A percentile compares a stretch with the other conserved stretches of the same genome.
phyloP scores from a whole-genome alignment of 2,113 vertebrate genomes.

The Deroptyus accipitrinus region DNA sequence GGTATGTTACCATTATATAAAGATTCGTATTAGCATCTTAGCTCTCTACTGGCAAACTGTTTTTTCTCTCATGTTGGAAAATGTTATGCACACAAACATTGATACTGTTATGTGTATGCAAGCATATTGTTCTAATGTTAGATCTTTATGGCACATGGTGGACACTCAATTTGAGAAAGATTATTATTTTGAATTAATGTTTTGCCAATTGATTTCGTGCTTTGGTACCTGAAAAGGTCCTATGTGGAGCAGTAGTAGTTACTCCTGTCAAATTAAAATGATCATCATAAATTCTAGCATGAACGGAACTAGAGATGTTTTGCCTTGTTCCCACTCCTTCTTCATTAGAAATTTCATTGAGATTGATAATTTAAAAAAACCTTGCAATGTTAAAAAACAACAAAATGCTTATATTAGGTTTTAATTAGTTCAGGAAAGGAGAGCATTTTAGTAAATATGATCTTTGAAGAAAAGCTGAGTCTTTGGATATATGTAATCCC shows the following conservation, averaged over 20 bases:
- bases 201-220: neutral
- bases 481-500: neutral
- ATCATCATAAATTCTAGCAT: neutral
- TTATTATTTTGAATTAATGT: neutral
- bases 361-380: neutral
- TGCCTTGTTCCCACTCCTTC: neutral
- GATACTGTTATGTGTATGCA: neutral
- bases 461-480: neutral
- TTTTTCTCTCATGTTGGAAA: neutral
- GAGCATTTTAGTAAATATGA: accelerated
- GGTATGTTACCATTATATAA: slow-evolving; percentile 74
- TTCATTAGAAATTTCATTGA: neutral
- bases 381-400: neutral
- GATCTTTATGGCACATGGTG: neutral
- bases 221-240: neutral
- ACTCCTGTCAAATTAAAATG: neutral
- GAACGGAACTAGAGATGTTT: neutral
- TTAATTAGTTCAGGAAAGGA: neutral
- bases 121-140: neutral
- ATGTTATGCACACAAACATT: neutral
- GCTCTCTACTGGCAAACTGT: neutral
- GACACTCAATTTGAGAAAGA: neutral
- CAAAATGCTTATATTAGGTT: neutral
- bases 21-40: neutral
- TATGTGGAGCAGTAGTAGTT: neutral